Evolutionary conservation across 2,888 invertebrate species (phyloP).

Genomic region (Ectobius pallidus): DNA sequence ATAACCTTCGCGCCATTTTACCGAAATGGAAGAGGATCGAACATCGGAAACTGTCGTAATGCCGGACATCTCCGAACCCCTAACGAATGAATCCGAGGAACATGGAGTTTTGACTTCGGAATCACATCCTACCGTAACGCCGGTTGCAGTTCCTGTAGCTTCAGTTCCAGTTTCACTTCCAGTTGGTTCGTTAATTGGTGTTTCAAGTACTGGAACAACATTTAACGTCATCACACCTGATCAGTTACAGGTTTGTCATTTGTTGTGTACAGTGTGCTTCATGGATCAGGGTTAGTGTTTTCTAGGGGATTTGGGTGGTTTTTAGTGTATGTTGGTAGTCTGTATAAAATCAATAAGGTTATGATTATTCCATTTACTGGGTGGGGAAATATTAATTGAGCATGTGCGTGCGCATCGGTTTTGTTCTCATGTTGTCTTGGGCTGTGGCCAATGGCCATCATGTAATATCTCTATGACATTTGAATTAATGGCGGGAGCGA

Average conservation of each 20-base stretch:
- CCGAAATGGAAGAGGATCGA: conserved; percentile 54
- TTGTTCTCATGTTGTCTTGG: background rate
- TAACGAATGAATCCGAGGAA: conserved; percentile 58
- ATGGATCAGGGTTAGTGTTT: background rate
- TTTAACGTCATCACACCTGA: conserved; percentile 88
- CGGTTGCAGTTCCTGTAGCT: conserved; percentile 57
- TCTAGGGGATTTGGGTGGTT: background rate
- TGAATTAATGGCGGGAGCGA: background rate
- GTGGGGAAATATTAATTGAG: background rate
- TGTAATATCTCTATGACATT: too few species aligned
- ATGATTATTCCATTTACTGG: background rate
- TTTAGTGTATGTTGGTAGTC: background rate
- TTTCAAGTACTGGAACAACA: conserved; percentile 68
- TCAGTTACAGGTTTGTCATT: conserved; percentile 66
- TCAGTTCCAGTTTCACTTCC: conserved; percentile 71
- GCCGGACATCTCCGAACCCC: conserved; percentile 61
- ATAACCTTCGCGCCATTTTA: conserved; percentile 37
- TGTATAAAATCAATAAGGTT: conserved; percentile 7
- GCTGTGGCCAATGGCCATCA: too few species aligned
- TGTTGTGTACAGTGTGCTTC: too few species aligned
- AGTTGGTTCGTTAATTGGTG: conserved; percentile 76
- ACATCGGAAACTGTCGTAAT: conserved; percentile 56
- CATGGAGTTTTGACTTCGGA: conserved; percentile 47
- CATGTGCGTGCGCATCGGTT: background rate
- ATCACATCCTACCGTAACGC: conserved; percentile 52